A percentile compares a stretch with the other conserved stretches of the same genome.
Evolutionary conservation across 2,888 invertebrate species (phyloP).

Genomic region (Steromphala cineraria): DNA sequence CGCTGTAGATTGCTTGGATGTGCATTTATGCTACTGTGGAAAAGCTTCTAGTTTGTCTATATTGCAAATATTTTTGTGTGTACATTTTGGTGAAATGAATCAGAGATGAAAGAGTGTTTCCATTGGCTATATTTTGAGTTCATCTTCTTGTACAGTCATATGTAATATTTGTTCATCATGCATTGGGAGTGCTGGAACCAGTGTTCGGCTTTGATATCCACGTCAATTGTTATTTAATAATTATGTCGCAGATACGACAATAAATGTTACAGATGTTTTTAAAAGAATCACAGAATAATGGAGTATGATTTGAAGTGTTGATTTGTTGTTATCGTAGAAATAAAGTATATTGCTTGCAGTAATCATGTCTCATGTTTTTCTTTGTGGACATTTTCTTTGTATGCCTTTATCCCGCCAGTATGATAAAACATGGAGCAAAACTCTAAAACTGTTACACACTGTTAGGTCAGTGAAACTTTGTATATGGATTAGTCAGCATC

Average conservation of each 20-base stretch:
- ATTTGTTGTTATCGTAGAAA: slow-evolving; percentile 20
- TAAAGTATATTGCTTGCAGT: slow-evolving; percentile 19
- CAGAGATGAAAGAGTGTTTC: slow-evolving; percentile 5
- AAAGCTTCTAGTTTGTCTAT: too few species aligned
- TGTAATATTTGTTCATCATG: slow-evolving; percentile 13
- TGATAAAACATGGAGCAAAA: too few species aligned
- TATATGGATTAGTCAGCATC: too few species aligned
- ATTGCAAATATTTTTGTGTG: slow-evolving; percentile 17
- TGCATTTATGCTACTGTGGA: background rate
- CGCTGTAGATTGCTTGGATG: background rate
- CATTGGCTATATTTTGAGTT: slow-evolving; percentile 16
- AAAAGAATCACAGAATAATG: slow-evolving; percentile 4
- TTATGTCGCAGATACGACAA: slow-evolving; percentile 14
- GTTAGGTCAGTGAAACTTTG: too few species aligned
- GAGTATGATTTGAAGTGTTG: slow-evolving; percentile 17
- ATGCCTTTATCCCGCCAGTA: too few species aligned
- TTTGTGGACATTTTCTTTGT: too few species aligned
- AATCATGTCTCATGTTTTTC: background rate
- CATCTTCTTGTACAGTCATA: slow-evolving; percentile 8
- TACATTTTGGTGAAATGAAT: slow-evolving; percentile 16
- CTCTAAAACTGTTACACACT: too few species aligned
- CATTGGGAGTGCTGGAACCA: slow-evolving; percentile 3
- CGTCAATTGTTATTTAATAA: slow-evolving; percentile 15
- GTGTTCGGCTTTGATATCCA: background rate
- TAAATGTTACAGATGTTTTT: slow-evolving; percentile 6